Base-by-base conservation (phyloP, 1,140 invertebrate genomes). In the Drosophila pectinifera region DNA sequence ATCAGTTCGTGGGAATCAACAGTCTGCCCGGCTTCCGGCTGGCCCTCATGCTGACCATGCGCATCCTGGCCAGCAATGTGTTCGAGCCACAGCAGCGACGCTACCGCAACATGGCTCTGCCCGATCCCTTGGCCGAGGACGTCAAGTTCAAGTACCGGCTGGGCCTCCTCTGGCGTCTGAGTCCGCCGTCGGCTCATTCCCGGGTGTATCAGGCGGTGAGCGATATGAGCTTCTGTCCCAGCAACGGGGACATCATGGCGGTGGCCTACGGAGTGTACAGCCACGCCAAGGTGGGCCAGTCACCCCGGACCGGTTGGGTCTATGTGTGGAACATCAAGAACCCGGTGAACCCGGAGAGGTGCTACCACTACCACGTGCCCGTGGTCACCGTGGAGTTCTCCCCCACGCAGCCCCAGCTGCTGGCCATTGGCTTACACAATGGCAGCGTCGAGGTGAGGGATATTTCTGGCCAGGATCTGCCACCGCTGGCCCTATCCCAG, bases 241-340 rank as follows among this genome's bases (percentile, higher is more conserved):
- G 78, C n/a, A 96, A 96, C 72, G 70, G 92, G 4, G 94, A 95
- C 68, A 93, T 96, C 1, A 73, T 96, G 14, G 96, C 96, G 0
- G 95, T 95, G 1, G 95, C 94, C n/a, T 95, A 96, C 70, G 96
- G 95, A 2, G 94, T 95, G 62, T 95, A 93, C 67, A 93, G 64
- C 5, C 78, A 70, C 26, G 70, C 48, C 8, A 62, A 69, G 48
- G 22, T 76, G 7, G 11, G 26, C 10, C 26, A 36, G 13, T 10
- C 45, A 16, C 46, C 72, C 0, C 48, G 72, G 0, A 58, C 18
- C 31, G 73, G 81, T 11, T 59, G 56, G 39, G 93, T 98, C 1
- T 94, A 95, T 46, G 93, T 97, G 68, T 98, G 96, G 96, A 95
- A 94, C 70, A 95, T 97, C 0, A 98, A 98, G 93, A 98, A 98